Conservation (phyloP, 2,113 vertebrate genomes). For the Antennarius striatus region DNA sequence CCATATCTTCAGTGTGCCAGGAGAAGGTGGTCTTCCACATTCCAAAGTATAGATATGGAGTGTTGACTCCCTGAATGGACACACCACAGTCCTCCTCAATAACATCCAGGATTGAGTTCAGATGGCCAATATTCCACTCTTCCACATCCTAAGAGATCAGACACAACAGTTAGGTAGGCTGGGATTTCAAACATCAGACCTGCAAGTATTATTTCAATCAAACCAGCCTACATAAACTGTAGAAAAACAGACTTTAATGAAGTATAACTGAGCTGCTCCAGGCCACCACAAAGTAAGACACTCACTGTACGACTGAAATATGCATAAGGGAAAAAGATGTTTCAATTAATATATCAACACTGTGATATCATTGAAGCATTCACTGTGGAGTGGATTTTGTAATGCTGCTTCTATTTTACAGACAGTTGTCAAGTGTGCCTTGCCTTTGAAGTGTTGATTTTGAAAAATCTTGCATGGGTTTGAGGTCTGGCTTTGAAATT, state of each 20-base stretch:
- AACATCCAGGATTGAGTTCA: conserved; percentile 94
- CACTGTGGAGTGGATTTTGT: background rate
- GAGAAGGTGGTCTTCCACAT: conserved; percentile 99
- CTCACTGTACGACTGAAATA: background rate
- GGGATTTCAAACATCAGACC: too few relatives aligned
- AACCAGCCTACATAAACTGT: background rate
- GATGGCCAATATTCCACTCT: conserved; percentile 94
- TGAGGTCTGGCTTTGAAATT: background rate
- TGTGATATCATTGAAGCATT: background rate
- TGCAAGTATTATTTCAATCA: background rate
- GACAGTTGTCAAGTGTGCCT: background rate
- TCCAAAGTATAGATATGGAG: conserved; percentile 95
- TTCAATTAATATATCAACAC: background rate
- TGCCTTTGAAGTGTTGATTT: background rate
- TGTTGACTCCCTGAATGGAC: conserved; percentile 96
- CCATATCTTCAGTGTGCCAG: conserved; percentile 99
- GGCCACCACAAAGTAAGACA: too few relatives aligned
- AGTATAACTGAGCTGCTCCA: too few relatives aligned
- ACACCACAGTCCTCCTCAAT: conserved; percentile 94
- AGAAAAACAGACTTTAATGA: background rate
- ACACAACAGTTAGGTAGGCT: conserved; percentile 4
- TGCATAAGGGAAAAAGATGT: background rate
- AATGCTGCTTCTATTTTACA: background rate
- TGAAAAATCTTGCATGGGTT: background rate
- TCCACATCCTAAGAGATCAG: conserved; percentile 82